A percentile compares a stretch with the other conserved stretches of the same genome.
Conservation (phyloP, 2,888 invertebrate genomes). For the Hyles lineata region DNA sequence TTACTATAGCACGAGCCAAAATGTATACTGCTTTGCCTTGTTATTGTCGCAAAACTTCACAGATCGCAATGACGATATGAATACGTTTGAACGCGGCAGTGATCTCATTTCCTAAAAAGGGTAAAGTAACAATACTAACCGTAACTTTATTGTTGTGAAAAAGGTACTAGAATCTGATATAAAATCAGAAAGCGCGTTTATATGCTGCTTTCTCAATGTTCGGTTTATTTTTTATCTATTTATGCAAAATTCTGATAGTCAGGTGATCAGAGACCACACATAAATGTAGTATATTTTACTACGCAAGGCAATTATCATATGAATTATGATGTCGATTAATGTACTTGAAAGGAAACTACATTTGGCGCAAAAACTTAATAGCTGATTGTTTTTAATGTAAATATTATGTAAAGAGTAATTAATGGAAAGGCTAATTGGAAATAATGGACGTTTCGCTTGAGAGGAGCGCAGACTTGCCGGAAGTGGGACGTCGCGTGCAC, state of each 20-base stretch:
- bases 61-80: conserved; percentile 23
- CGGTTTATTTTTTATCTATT: too few relatives aligned
- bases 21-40: not conserved
- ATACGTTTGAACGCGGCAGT: conserved; percentile 3
- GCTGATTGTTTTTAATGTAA: conserved; percentile 9
- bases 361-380: not conserved
- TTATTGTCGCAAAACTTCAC: conserved; percentile 24
- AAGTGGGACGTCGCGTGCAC: conserved; percentile 63
- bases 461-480: conserved; percentile 61
- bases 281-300: too few relatives aligned
- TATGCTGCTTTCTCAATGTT: too few relatives aligned
- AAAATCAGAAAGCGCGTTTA: not conserved
- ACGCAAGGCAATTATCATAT: too few relatives aligned
- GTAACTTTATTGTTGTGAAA: not conserved
- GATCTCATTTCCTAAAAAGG: conserved; percentile 29
- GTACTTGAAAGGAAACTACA: too few relatives aligned
- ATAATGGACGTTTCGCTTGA: conserved; percentile 53
- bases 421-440: conserved; percentile 22
- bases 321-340: too few relatives aligned
- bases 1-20: conserved; percentile 21
- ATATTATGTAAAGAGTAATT: conserved; percentile 24
- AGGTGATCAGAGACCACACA: too few relatives aligned
- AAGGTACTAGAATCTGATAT: not conserved
- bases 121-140: not conserved
- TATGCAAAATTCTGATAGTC: too few relatives aligned